phyloP scores from a whole-genome alignment of 2,888 invertebrate species.

The Fabriciana adippe region DNA sequence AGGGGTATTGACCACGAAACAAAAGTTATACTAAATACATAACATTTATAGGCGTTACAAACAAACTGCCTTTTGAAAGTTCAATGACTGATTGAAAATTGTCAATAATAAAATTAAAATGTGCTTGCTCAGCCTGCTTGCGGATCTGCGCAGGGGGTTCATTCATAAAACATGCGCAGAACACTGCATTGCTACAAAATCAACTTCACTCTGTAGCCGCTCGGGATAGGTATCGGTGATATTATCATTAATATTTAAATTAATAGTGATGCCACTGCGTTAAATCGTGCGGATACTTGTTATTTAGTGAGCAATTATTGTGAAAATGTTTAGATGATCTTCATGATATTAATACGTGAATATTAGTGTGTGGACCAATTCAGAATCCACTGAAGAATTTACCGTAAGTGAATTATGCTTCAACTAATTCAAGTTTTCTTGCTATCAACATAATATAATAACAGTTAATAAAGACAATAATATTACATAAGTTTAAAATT shows the following conservation, averaged over 20 bases:
- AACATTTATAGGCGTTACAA: slow-evolving; percentile 27
- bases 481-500: background rate
- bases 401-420: slow-evolving; percentile 45
- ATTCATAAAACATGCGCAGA: slow-evolving; percentile 73
- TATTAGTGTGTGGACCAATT: slow-evolving; percentile 46
- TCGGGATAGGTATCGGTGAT: slow-evolving; percentile 58
- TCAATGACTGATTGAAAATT: slow-evolving; percentile 67
- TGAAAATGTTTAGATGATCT: slow-evolving; percentile 59
- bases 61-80: slow-evolving; percentile 46
- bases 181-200: slow-evolving; percentile 78
- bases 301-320: slow-evolving; percentile 46
- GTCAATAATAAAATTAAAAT: slow-evolving; percentile 71
- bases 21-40: slow-evolving; percentile 29
- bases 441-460: background rate
- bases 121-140: slow-evolving; percentile 50
- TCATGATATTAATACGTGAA: slow-evolving; percentile 31
- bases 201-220: slow-evolving; percentile 65
- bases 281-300: slow-evolving; percentile 36
- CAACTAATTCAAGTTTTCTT: background rate
- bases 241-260: slow-evolving; percentile 55
- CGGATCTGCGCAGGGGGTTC: slow-evolving; percentile 69
- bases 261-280: slow-evolving; percentile 50
- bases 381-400: slow-evolving; percentile 47
- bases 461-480: background rate
- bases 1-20: slow-evolving; percentile 36